Conservation (phyloP, 2,113 vertebrate species). For the Corvus cornix region DNA sequence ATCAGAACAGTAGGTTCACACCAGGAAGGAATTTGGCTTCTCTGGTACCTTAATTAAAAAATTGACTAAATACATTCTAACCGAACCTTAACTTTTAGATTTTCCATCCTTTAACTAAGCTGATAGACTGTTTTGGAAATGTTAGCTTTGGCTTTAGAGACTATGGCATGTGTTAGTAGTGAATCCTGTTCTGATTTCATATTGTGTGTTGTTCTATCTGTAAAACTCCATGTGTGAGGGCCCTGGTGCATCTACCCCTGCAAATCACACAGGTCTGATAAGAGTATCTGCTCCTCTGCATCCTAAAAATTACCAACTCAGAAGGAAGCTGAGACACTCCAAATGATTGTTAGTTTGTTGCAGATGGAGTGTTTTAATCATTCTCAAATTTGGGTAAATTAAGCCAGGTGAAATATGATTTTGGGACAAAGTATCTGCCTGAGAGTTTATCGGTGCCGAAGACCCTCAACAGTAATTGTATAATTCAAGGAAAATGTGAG, state of each 20-base stretch:
- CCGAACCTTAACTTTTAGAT: conserved; percentile 13
- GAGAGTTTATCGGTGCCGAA: neutral
- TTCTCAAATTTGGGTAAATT: neutral
- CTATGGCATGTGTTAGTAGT: neutral
- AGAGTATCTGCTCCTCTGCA: conserved; percentile 2
- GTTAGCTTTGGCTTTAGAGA: conserved; percentile 32
- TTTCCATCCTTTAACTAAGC: neutral
- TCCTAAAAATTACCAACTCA: neutral
- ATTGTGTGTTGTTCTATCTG: neutral
- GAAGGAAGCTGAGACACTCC: neutral
- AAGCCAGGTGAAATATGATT: neutral
- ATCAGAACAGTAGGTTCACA: neutral
- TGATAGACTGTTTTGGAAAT: neutral
- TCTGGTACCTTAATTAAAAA: neutral
- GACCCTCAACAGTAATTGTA: neutral
- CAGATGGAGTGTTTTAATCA: neutral
- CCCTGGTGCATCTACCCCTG: neutral
- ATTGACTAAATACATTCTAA: neutral
- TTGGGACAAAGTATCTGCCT: neutral
- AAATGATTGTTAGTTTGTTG: neutral
- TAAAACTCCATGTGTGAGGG: neutral
- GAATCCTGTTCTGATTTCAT: conserved; percentile 18
- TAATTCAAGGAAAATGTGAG: neutral
- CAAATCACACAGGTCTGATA: neutral
- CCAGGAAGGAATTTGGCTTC: neutral